Conservation (phyloP, 2,888 invertebrate genomes). For the Aspidiotus destructor region DNA sequence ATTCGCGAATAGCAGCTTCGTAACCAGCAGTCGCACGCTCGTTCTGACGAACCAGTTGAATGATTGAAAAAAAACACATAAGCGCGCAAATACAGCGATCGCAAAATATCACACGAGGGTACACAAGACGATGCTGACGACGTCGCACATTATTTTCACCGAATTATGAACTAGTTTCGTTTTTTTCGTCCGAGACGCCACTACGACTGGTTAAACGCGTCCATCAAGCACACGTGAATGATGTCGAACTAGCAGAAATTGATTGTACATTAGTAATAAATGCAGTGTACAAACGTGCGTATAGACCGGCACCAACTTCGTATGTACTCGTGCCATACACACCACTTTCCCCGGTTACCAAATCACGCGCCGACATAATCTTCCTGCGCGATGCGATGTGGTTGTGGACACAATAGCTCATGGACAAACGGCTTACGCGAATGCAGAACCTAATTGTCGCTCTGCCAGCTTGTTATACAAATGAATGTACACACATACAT, state of each 20-base stretch:
- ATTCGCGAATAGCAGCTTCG: neutral
- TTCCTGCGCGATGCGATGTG: conserved; percentile 9
- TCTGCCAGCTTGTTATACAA: too few relatives aligned
- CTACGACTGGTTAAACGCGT: conserved; percentile 22
- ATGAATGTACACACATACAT: too few relatives aligned
- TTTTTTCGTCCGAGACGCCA: conserved; percentile 8
- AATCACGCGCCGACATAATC: conserved; percentile 12
- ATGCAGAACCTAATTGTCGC: too few relatives aligned
- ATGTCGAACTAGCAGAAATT: neutral
- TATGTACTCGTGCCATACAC: neutral
- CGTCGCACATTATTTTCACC: neutral
- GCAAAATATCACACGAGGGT: neutral
- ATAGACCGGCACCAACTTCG: conserved; percentile 4
- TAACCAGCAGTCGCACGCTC: neutral
- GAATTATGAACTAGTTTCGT: neutral
- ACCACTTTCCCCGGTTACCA: conserved; percentile 25
- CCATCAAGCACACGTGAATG: neutral
- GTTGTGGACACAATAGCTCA: too few relatives aligned
- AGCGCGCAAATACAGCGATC: neutral
- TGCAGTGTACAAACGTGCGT: conserved; percentile 11
- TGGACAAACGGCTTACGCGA: too few relatives aligned
- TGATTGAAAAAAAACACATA: neutral
- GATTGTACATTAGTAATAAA: neutral
- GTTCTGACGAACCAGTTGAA: neutral
- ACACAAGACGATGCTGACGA: neutral